Base-by-base conservation (phyloP, 2,113 vertebrate genomes). In the Lathamus discolor region DNA sequence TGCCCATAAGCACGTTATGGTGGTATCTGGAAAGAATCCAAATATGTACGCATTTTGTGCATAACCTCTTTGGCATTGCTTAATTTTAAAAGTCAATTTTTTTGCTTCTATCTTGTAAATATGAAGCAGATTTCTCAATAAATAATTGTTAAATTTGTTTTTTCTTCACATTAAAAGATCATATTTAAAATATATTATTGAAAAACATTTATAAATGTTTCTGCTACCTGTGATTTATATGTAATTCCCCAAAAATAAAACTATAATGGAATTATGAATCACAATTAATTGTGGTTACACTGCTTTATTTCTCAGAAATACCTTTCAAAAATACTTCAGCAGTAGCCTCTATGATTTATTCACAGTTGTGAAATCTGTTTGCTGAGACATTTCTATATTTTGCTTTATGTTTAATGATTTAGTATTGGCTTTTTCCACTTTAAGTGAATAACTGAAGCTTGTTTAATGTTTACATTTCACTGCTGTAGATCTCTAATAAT, bases 401-500 rank as follows among this genome's bases (percentile, higher is more conserved):
- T 88, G 5, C 28, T 74, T 68, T 52, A 68, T 43, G 81, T 93
- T 92, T 78, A 84, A 95, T 87, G 68, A 96, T 83, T 89, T 86
- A 84, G 17, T 67, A 35, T 43, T 91, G 24, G 20, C 88, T 8
- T 96, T 95, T 95, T 91, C 55, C 72, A 82, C 55, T 89, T 74
- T 13, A 95, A 92, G 61, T 83, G 31, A 90, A 92, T 86, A 93
- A 81, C 37, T 79, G 48, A 95, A 92, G 29, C 7, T 80, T 92
- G 52, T 89, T 96, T 68, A 92, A 59, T 93, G 74, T 93, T 96
- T 96, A 82, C 59, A 92, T 90, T 97, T 97, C 41, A 86, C 70
- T 93, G 63, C 67, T 68, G 43, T 76, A 90, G 48, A 91, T 92
- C 61, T 92, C 73, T 90, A 67, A 51, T 84, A 73, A 96, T 97